Percentiles rank a stretch among this genome's conserved stretches.
Evolutionary conservation across 2,797 vertebrate genomes (phyloP).

Genomic region (Pangasius djambal): DNA sequence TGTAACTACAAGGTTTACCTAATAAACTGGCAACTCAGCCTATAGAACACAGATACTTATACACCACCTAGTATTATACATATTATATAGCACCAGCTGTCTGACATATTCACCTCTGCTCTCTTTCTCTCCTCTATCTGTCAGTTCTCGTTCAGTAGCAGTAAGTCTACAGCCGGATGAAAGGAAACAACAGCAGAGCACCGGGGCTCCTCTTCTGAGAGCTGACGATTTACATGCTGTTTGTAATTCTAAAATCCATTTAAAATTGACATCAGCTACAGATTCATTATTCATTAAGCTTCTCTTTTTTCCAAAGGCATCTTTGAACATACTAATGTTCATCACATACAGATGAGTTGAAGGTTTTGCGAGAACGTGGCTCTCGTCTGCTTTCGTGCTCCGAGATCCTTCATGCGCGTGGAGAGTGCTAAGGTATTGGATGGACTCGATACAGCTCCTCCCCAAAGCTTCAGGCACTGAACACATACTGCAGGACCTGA

Average conservation of each 20-base stretch:
- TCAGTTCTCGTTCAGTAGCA: slow-evolving; percentile 65
- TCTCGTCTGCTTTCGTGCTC: neutral
- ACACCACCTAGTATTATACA: slow-evolving; percentile 37
- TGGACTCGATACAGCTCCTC: neutral
- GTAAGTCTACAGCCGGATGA: slow-evolving; percentile 72
- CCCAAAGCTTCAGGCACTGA: neutral
- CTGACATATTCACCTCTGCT: slow-evolving; percentile 68
- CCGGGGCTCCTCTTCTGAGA: slow-evolving; percentile 60
- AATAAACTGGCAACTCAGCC: neutral
- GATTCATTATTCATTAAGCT: slow-evolving; percentile 77
- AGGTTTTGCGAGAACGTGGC: slow-evolving; percentile 17
- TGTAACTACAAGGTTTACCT: neutral
- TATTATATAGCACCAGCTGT: slow-evolving; percentile 58
- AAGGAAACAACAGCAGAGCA: slow-evolving; percentile 67
- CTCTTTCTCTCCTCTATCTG: slow-evolving; percentile 47
- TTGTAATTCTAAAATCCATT: slow-evolving; percentile 76
- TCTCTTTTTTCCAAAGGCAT: slow-evolving; percentile 59
- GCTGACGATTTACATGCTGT: slow-evolving; percentile 72
- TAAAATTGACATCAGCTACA: slow-evolving; percentile 74
- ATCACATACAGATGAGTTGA: slow-evolving; percentile 61
- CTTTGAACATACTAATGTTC: slow-evolving; percentile 58
- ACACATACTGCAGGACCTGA: neutral
- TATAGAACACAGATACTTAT: neutral
- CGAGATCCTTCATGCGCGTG: neutral
- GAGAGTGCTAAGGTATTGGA: neutral